A percentile compares a stretch with the other conserved stretches of the same genome.
Conservation (phyloP, 2,888 invertebrate genomes). For the Saturnia pavonia region DNA sequence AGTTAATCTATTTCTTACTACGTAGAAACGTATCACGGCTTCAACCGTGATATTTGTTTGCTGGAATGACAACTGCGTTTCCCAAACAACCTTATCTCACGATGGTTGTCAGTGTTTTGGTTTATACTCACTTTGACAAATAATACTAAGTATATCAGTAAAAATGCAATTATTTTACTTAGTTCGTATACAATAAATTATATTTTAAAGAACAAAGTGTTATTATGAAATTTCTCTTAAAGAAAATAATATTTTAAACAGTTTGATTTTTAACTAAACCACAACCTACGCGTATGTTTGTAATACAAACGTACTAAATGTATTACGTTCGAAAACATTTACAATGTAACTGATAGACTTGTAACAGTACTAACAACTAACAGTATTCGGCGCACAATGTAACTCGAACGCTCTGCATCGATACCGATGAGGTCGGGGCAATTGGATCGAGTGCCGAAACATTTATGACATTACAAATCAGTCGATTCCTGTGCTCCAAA, state of each 20-base stretch:
- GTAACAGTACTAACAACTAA: conserved; percentile 17
- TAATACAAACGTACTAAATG: conserved; percentile 2
- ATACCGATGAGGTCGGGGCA: conserved; percentile 11
- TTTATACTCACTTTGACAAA: background rate
- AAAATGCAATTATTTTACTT: background rate
- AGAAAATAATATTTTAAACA: background rate
- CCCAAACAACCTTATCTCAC: too few relatives aligned
- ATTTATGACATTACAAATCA: conserved; percentile 24
- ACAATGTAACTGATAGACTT: conserved; percentile 21
- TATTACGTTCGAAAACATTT: conserved; percentile 12
- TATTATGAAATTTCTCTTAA: background rate
- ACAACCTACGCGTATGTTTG: background rate
- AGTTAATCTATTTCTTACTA: too few relatives aligned
- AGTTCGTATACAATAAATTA: background rate
- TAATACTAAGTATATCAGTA: too few relatives aligned
- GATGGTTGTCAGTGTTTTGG: background rate
- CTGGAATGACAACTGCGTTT: too few relatives aligned
- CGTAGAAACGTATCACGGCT: too few relatives aligned
- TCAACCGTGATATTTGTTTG: too few relatives aligned
- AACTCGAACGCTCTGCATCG: conserved; percentile 18
- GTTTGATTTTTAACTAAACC: background rate
- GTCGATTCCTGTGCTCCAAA: conserved; percentile 20
- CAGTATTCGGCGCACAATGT: conserved; percentile 17
- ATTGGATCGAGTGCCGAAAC: conserved; percentile 20
- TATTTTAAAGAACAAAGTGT: background rate